These are phyloP conservation scores for Equus przewalskii DNA, from an alignment of 2,113 vertebrate species.

Conservation along the genomic window DNA sequence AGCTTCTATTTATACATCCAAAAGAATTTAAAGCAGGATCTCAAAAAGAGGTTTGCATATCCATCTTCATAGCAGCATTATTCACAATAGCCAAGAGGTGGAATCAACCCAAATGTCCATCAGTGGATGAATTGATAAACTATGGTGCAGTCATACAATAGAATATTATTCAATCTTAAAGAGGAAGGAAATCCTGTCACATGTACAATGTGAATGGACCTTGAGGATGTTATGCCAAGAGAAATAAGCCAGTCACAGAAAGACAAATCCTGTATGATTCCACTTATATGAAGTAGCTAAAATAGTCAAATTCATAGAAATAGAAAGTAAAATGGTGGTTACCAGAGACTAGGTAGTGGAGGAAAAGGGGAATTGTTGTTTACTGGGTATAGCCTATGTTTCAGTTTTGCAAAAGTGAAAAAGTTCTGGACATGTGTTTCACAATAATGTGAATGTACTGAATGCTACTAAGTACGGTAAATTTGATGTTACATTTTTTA, in stretches of 20 bases:
- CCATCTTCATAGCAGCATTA: background rate
- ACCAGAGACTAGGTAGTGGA: background rate
- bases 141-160: background rate
- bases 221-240: slow-evolving; percentile 1
- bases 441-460: background rate
- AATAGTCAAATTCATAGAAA: background rate
- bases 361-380: background rate
- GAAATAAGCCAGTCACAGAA: background rate
- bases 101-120: background rate
- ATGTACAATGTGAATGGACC: background rate
- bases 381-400: background rate
- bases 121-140: background rate
- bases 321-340: background rate
- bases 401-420: background rate
- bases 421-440: background rate
- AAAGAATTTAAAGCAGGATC: background rate
- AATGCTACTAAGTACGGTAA: background rate
- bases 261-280: background rate
- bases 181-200: background rate
- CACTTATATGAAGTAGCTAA: background rate
- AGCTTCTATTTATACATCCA: background rate
- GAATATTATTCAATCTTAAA: slow-evolving; percentile 22
- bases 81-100: background rate
- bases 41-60: background rate
- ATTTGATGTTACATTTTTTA: slow-evolving; percentile 15